Conservation (phyloP, 2,888 invertebrate genomes). For the Tineola bisselliella region DNA sequence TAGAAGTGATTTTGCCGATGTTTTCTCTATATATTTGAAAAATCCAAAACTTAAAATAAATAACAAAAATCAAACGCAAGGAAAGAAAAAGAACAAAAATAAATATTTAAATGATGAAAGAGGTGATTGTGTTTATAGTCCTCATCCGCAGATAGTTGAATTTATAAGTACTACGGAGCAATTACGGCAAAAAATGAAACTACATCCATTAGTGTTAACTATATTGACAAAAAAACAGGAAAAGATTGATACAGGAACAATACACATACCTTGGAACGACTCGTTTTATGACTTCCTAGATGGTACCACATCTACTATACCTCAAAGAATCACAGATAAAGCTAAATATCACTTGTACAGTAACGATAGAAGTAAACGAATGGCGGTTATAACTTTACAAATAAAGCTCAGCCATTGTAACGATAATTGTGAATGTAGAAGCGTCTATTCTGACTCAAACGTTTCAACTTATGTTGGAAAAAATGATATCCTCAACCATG, state of each 20-base stretch:
- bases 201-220: slow-evolving; percentile 38
- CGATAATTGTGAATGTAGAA: slow-evolving; percentile 19
- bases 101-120: slow-evolving; percentile 21
- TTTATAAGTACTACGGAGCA: slow-evolving; percentile 26
- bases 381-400: slow-evolving; percentile 35
- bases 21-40: slow-evolving; percentile 37
- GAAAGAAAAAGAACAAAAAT: slow-evolving; percentile 24
- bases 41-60: slow-evolving; percentile 24
- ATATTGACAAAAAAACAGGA: slow-evolving; percentile 30
- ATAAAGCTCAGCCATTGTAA: slow-evolving; percentile 34
- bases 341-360: slow-evolving; percentile 36
- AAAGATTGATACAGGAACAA: slow-evolving; percentile 31
- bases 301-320: slow-evolving; percentile 20
- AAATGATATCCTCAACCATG: slow-evolving; percentile 16
- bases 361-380: slow-evolving; percentile 34
- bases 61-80: slow-evolving; percentile 21
- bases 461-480: not conserved
- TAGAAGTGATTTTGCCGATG: slow-evolving; percentile 36
- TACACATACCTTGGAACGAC: slow-evolving; percentile 37
- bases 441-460: not conserved
- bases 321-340: slow-evolving; percentile 23
- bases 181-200: slow-evolving; percentile 35
- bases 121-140: slow-evolving; percentile 18
- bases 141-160: slow-evolving; percentile 25
- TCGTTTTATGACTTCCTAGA: slow-evolving; percentile 32